Evolutionary conservation across 2,888 invertebrate genomes (phyloP).

Genomic region (Protonemura montana): DNA sequence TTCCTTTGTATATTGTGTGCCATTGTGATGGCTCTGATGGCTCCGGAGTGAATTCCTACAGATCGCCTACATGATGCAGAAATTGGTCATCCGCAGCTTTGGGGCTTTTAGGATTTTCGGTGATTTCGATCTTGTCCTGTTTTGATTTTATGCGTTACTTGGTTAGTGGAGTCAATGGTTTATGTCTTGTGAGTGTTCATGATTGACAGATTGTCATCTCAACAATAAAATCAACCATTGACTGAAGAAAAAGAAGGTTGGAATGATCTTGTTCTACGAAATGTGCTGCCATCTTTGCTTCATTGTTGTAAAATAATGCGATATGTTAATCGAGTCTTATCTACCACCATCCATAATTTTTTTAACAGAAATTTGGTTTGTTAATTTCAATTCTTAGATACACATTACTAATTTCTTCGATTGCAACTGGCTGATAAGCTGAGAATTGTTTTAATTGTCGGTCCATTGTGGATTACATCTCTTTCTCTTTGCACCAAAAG

Average conservation of each 20-base stretch:
- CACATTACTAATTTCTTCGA: background rate
- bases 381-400: background rate
- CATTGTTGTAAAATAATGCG: background rate
- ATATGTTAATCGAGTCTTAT: background rate
- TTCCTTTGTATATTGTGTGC: constrained; percentile 25
- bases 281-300: background rate
- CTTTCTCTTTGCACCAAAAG: background rate
- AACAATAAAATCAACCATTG: background rate
- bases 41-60: background rate
- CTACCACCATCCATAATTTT: background rate
- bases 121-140: background rate
- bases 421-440: background rate
- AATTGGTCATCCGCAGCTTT: background rate
- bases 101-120: background rate
- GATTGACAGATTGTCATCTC: background rate
- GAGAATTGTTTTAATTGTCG: background rate
- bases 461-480: background rate
- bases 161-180: background rate
- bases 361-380: background rate
- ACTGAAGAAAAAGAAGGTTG: background rate
- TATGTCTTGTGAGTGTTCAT: background rate
- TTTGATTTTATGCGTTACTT: background rate
- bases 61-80: background rate
- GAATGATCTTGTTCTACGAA: too few species aligned
- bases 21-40: background rate